Percentiles rank a stretch among this genome's conserved stretches.
These are phyloP conservation scores for Holotrichia oblita DNA, from an alignment of 1,140 invertebrate species.

Conservation along the genomic window DNA sequence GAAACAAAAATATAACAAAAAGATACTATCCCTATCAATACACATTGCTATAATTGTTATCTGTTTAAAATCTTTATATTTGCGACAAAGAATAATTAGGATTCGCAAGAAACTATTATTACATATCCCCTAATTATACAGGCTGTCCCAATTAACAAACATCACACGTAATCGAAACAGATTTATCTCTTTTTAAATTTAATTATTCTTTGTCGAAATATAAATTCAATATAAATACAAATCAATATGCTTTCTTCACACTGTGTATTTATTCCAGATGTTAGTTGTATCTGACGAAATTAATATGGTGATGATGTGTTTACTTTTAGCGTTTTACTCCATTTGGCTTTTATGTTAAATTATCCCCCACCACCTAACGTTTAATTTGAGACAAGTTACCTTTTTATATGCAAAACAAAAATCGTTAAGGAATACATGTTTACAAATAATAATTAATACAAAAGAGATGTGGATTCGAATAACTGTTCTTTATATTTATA, in stretches of 20 bases:
- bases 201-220: constrained; percentile 28
- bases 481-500: background rate
- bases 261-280: constrained; percentile 4
- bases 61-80: constrained; percentile 22
- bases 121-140: background rate
- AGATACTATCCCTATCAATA: background rate
- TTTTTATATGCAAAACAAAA: background rate
- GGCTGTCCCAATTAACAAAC: background rate
- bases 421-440: constrained; percentile 2
- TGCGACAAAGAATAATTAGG: background rate
- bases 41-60: constrained; percentile 23
- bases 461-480: background rate
- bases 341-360: background rate
- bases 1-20: background rate
- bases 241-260: constrained; percentile 3
- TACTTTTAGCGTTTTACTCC: background rate
- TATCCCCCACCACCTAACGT: background rate
- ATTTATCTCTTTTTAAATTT: no score
- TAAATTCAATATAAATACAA: background rate
- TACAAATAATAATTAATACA: background rate
- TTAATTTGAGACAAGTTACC: background rate
- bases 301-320: background rate
- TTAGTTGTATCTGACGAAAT: constrained; percentile 5
- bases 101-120: background rate
- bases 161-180: background rate